Base-by-base conservation (phyloP, 2,797 vertebrate species). In the Myotis pilosus region DNA sequence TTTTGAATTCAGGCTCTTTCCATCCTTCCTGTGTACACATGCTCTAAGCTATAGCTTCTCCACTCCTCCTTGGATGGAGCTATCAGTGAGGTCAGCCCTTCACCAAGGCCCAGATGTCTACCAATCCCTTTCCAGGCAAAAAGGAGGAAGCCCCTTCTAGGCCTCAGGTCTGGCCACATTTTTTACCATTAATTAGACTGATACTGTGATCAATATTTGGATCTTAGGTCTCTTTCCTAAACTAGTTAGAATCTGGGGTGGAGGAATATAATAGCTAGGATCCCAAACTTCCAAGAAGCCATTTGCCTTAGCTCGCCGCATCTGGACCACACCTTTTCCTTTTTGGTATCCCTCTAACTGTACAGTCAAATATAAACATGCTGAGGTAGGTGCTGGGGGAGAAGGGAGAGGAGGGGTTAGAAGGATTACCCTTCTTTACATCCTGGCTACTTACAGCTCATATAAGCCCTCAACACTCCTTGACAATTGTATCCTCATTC, bases 41-140 rank as follows among this genome's bases (percentile, higher is more conserved):
- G 28, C 60, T 62, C 60, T 62, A 28, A 62, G 8, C n/a, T 25
- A 0, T 20, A 68, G n/a, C 10, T 15, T 62, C 20, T 33, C 28
- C 3, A 8, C 41, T 20, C 0, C 1, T 13, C 33, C 8, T 7
- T 25, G 0, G 15, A 20, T 1, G 2, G 15, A n/a, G 53, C 33
- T 44, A 6, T 3, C 12, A 0, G 4, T 44, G 5, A 82, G 7
- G 9, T 36, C 33, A n/a, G 41, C 19, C 49, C 8, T 75, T 82
- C 38, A 6, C 30, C 0, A 2, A 79, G 51, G 17, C 5, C 53
- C 25, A 75, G 33, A 78, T 74, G 41, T 12, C 53, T 38, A 16
- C 16, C 5, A 57, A 49, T 49, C 25, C 49, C 0, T 66, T 62
- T 30, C 60, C 60, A 62, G 38, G 55, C 20, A 38, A 64, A 49